Evolutionary conservation across 2,888 invertebrate species (phyloP), one percentile per base, ranked within the genome.

Genomic region (Acrobasis consociella): DNA sequence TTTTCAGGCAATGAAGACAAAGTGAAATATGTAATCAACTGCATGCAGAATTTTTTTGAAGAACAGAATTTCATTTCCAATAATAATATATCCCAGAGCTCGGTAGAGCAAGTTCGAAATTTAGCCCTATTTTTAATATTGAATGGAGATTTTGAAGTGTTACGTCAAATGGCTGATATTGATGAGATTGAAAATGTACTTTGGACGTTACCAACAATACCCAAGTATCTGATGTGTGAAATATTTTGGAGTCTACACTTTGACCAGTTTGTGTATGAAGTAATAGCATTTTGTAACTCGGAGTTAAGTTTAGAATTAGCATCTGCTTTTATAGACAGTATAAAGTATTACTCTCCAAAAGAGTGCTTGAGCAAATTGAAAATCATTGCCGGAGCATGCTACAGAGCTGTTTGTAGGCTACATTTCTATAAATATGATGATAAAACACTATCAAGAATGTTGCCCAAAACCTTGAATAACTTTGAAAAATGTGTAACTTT

Each of bases 171-270:
- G 72, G 74, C 81, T 9, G 85, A 86, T 64, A 70, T 82, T 42
- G 82, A 85, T 64, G 87, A 80, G 38, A 75, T 90, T 60, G 85
- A 85, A 64, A 73, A 79, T 37, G 72, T 89, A 1, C 82, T 91
- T 60, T 84, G 85, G 80, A 86, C 87, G n/a, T 72, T 86, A 65
- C 87, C 91, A 1, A 84, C 81, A 22, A 75, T 91, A 62, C 79
- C 89, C 37, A 81, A 83, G 72, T 85, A 81, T 67, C 76, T 92
- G 5, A 78, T 91, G 81, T 85, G 87, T 72, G 91, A 91, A 74
- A 71, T 91, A 63, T 73, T 91, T 59, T 90, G 86, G 86, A 80
- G 81, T 49, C 73, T 90, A 1, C 72, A 82, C 53, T 84, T 91
- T 82, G 83, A 86, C 8, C 67, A 67, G 38, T 90, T 85, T 78